A percentile compares a stretch with the other conserved stretches of the same genome.
Evolutionary conservation across 2,113 vertebrate species (phyloP).

Genomic region (Pelecanus crispus): DNA sequence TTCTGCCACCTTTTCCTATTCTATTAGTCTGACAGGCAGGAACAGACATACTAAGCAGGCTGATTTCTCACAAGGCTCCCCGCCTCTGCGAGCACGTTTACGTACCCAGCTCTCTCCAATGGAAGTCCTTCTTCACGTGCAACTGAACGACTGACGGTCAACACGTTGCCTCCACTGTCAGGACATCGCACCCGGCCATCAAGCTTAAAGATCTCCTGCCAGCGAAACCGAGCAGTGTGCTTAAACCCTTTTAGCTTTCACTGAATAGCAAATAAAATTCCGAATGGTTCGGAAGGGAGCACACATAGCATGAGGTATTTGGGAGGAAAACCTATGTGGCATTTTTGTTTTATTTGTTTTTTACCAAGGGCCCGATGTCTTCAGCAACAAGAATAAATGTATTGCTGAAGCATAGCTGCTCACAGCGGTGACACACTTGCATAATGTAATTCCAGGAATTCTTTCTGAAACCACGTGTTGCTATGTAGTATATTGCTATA

Average conservation of each 20-base stretch:
- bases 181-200: rapidly evolving
- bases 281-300: not conserved
- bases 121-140: not conserved
- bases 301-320: rapidly evolving
- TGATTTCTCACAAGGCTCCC: not conserved
- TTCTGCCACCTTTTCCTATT: not conserved
- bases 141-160: not conserved
- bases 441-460: not conserved
- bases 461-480: not conserved
- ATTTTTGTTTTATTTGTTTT: not conserved
- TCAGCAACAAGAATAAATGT: not conserved
- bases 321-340: rapidly evolving
- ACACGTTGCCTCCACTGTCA: not conserved
- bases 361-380: not conserved
- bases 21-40: not conserved
- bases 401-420: not conserved
- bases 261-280: rapidly evolving
- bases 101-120: rapidly evolving
- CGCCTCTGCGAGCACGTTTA: not conserved
- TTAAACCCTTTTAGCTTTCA: not conserved
- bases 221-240: not conserved
- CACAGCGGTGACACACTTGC: not conserved
- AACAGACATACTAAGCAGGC: not conserved
- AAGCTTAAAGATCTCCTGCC: not conserved
- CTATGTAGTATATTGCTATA: not conserved